Conservation (phyloP, 2,797 vertebrate species). For the Buceros bicornis region DNA sequence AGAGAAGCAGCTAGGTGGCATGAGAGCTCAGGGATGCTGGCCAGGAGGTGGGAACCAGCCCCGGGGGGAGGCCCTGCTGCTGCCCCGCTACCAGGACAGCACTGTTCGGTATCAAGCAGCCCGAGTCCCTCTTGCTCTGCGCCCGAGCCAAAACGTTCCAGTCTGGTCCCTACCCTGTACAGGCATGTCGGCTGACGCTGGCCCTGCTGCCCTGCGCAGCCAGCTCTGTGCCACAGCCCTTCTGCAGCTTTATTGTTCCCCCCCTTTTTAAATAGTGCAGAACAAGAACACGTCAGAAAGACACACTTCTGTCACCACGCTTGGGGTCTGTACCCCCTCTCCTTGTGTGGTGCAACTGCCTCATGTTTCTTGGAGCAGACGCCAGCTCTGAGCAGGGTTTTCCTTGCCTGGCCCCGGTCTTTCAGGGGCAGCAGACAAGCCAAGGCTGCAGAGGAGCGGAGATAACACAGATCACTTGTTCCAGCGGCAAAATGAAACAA, state of each 20-base stretch:
- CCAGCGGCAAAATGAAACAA: not conserved
- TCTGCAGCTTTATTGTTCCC: not conserved
- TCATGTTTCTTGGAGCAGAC: rapidly evolving
- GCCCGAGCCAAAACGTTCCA: not conserved
- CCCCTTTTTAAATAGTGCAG: not conserved
- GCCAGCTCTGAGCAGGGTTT: rapidly evolving
- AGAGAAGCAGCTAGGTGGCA: not conserved
- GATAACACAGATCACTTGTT: not conserved
- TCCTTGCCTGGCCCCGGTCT: not conserved
- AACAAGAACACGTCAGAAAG: not conserved
- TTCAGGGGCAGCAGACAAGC: not conserved
- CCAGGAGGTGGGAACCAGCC: rapidly evolving
- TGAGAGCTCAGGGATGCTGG: rapidly evolving
- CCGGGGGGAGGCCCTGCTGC: rapidly evolving
- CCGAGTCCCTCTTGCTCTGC: rapidly evolving
- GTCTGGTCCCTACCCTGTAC: rapidly evolving
- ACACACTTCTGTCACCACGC: rapidly evolving
- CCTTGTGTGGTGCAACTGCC: rapidly evolving
- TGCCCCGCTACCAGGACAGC: not conserved
- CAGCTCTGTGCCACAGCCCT: not conserved
- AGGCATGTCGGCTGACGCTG: not conserved
- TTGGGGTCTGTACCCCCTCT: rapidly evolving
- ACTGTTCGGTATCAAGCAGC: rapidly evolving
- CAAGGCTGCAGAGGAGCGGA: rapidly evolving
- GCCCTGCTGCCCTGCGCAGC: not conserved